A percentile compares a stretch with the other conserved stretches of the same genome.
Conservation (phyloP, 1,140 invertebrate species). For the Colletes gigas region DNA sequence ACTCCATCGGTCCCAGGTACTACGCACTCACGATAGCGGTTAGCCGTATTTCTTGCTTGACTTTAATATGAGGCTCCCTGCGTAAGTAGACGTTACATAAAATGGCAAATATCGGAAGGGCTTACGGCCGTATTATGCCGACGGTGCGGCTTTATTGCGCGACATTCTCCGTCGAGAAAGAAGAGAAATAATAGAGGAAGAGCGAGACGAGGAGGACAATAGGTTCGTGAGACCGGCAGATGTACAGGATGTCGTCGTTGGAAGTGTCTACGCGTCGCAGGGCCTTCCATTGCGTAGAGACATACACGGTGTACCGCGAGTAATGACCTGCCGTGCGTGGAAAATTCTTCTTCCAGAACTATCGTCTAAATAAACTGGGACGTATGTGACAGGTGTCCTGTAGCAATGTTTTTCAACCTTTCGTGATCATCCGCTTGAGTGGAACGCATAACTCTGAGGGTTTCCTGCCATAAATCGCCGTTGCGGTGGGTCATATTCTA, state of each 20-base stretch:
- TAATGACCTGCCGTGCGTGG: not conserved
- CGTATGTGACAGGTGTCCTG: too few relatives aligned
- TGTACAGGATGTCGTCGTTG: conserved; percentile 75
- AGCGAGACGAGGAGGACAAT: conserved; percentile 29
- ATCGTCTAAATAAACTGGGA: too few relatives aligned
- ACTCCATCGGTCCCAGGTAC: conserved; percentile 9
- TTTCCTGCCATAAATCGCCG: too few relatives aligned
- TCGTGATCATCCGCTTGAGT: too few relatives aligned
- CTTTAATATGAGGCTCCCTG: conserved; percentile 76
- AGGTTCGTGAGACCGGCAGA: conserved; percentile 68
- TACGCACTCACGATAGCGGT: conserved; percentile 25
- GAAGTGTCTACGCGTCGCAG: conserved; percentile 55
- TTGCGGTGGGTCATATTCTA: too few relatives aligned
- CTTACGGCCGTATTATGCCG: conserved; percentile 77
- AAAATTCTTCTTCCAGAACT: too few relatives aligned
- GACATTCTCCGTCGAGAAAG: conserved; percentile 61
- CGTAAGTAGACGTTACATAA: conserved; percentile 75
- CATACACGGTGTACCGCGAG: not conserved
- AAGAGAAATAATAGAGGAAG: conserved; percentile 35
- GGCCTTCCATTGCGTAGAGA: conserved; percentile 24
- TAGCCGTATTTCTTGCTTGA: conserved; percentile 73
- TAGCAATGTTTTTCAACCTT: too few relatives aligned
- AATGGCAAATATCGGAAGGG: conserved; percentile 78
- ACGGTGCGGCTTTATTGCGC: conserved; percentile 70
- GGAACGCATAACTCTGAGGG: too few relatives aligned